A percentile compares a stretch with the other conserved stretches of the same genome.
Conservation (phyloP, 53 echinoderm and acorn worm species). For the Astropecten irregularis region DNA sequence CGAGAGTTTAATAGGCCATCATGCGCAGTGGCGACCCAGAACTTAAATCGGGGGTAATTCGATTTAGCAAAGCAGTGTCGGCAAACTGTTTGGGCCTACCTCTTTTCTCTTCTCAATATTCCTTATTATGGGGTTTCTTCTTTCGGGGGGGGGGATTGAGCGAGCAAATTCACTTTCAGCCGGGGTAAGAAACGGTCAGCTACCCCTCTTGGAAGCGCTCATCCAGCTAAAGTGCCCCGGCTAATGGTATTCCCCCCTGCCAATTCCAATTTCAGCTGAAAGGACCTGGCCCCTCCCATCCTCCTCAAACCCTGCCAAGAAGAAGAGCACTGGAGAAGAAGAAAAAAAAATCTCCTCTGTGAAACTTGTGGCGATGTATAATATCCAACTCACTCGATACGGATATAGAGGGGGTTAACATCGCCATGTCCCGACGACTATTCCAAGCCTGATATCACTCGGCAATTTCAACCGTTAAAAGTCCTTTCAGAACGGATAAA, state of each 20-base stretch:
- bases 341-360: too few species aligned
- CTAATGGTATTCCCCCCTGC: conserved; percentile 46
- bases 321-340: too few species aligned
- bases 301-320: neutral
- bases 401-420: neutral
- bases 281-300: conserved; percentile 49
- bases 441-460: neutral
- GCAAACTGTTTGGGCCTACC: conserved; percentile 23
- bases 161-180: conserved; percentile 41
- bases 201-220: conserved; percentile 20
- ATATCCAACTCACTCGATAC: conserved; percentile 2
- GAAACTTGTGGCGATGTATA: conserved; percentile 26
- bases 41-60: conserved; percentile 50
- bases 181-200: conserved; percentile 39
- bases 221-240: conserved; percentile 44
- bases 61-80: conserved; percentile 43
- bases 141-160: conserved; percentile 7
- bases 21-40: conserved; percentile 39
- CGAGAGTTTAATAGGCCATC: conserved; percentile 62
- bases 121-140: too few species aligned
- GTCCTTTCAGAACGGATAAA: neutral
- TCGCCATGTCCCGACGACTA: conserved; percentile 17
- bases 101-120: neutral
- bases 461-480: neutral
- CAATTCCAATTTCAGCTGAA: conserved; percentile 40